Percentiles rank a stretch among this genome's conserved stretches.
phyloP scores from a whole-genome alignment of 2,797 vertebrate genomes.

The Microctenopoma steveboyesi region DNA sequence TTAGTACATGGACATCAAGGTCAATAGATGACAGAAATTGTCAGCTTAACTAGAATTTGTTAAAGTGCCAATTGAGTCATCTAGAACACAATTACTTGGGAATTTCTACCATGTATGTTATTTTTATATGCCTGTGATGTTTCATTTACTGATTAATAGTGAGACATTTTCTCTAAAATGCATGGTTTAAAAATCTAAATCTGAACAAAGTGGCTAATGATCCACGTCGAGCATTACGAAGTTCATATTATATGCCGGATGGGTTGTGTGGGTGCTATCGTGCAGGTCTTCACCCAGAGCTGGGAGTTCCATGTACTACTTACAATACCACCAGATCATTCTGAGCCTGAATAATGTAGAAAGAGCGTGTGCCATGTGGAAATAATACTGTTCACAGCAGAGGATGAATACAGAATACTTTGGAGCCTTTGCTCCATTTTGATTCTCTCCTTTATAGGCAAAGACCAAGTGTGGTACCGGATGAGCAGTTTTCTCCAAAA shows the following conservation, averaged over 20 bases:
- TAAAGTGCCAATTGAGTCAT: conserved; percentile 21
- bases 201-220: conserved; percentile 50
- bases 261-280: conserved; percentile 36
- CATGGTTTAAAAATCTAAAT: conserved; percentile 37
- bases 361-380: conserved; percentile 57
- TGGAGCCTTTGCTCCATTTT: conserved; percentile 42
- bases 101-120: background rate
- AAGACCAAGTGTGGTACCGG: conserved; percentile 29
- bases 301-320: conserved; percentile 32
- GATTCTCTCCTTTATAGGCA: conserved; percentile 42
- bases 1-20: conserved; percentile 11
- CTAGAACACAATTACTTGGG: background rate
- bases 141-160: background rate
- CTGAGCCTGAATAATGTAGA: conserved; percentile 64
- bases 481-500: conserved; percentile 41
- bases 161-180: conserved; percentile 7
- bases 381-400: conserved; percentile 52
- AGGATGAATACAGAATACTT: conserved; percentile 47
- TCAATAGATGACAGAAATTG: background rate
- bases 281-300: conserved; percentile 32
- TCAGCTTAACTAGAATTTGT: conserved; percentile 11
- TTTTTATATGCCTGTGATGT: background rate
- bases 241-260: conserved; percentile 26
- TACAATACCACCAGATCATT: conserved; percentile 50
- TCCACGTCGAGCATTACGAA: conserved; percentile 41